phyloP scores from a whole-genome alignment of 2,113 vertebrate genomes.

The Pontoporia blainvillei region DNA sequence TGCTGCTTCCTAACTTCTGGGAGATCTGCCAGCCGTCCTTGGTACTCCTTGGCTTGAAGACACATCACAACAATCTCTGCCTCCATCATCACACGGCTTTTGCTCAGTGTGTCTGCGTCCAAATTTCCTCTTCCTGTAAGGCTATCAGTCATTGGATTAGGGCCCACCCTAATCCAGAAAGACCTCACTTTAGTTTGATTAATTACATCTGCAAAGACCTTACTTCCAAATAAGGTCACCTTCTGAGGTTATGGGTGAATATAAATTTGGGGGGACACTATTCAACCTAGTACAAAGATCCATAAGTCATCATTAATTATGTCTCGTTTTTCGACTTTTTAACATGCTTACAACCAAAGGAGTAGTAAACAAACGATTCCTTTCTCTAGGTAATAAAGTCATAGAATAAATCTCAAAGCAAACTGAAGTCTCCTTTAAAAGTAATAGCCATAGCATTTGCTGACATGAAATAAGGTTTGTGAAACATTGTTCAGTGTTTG shows the following conservation, averaged over 20 bases:
- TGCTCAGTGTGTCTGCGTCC: background rate
- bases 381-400: background rate
- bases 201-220: background rate
- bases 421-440: background rate
- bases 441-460: background rate
- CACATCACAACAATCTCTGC: accelerated
- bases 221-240: background rate
- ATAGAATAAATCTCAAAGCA: background rate
- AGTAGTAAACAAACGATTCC: background rate
- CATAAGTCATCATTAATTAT: background rate
- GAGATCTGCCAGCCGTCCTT: background rate
- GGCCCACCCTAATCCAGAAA: background rate
- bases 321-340: background rate
- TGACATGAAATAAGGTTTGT: background rate
- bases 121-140: background rate
- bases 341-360: background rate
- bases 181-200: background rate
- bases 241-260: background rate
- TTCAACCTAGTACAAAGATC: background rate
- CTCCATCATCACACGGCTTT: background rate
- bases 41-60: background rate
- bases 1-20: background rate
- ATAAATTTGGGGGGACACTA: background rate
- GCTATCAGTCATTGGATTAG: background rate
- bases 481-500: background rate